Conservation (phyloP, 2,888 invertebrate species). For the Philonicus albiceps region DNA sequence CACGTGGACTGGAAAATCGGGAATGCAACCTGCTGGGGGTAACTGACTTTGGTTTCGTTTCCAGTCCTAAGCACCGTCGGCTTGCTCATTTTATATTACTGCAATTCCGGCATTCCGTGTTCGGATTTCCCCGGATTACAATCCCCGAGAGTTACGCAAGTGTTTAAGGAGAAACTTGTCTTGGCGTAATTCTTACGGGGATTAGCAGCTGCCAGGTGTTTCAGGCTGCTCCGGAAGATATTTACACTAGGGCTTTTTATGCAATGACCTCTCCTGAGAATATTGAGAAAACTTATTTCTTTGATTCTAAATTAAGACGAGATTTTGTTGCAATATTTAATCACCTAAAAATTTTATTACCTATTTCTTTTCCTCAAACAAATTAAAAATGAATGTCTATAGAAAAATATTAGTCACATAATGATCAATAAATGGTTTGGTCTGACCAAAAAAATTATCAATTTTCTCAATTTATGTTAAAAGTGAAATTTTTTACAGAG, state of each 20-base stretch:
- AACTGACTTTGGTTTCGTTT: neutral
- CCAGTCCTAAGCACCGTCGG: neutral
- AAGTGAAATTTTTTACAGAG: too few relatives aligned
- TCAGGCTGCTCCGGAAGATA: neutral
- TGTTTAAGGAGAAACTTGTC: neutral
- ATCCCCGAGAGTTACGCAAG: neutral
- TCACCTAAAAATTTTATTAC: neutral
- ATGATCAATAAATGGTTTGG: too few relatives aligned
- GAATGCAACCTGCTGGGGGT: neutral
- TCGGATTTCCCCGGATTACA: neutral
- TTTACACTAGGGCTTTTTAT: neutral
- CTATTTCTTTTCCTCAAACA: too few relatives aligned
- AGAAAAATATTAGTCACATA: too few relatives aligned
- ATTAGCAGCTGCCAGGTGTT: neutral
- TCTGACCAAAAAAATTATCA: too few relatives aligned
- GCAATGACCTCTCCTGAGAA: neutral
- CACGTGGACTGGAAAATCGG: constrained; percentile 26
- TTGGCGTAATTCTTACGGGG: neutral
- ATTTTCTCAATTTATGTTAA: too few relatives aligned
- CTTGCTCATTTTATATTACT: neutral
- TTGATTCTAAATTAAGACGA: neutral
- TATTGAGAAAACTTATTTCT: neutral
- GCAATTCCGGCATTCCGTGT: neutral
- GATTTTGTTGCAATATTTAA: neutral
- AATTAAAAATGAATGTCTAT: too few relatives aligned